Base-by-base conservation (phyloP, 1,140 invertebrate species). In the Helicoverpa armigera region DNA sequence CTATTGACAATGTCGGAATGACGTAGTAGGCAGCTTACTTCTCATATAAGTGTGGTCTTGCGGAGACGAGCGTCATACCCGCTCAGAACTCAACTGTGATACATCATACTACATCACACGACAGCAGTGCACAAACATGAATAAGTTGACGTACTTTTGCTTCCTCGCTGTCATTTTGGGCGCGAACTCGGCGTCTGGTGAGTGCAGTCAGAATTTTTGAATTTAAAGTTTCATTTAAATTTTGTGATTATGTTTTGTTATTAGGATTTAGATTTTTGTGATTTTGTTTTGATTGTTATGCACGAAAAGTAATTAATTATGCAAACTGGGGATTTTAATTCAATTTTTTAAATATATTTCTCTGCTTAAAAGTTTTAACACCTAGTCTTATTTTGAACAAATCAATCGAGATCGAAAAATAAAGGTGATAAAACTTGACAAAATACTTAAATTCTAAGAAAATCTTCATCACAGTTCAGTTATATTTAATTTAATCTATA, bases 81-180 rank as follows among this genome's bases (percentile, higher is more conserved):
- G 50, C 18, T 50, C 69, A 54, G 50, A 4, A 53, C 4, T 72
- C 3, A 12, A 69, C 50, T n/a, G 69, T 53, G 69, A 53, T 7
- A 43, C 14, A 14, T 18, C 23, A 23, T 23, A 23, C 23, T 23
- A 23, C 23, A 23, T 2, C 23, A 23, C 23, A n/a, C n/a, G 63
- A 50, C 13, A 13, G 11, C 3, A 43, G 16, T 53, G 69, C 9
- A 14, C 16, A 12, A 72, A 31, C 50, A 60, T 58, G 18, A 85
- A 70, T 43, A 85, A 85, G 65, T 67, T 87, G 50, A 65, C 82
- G 12, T 74, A 76, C 70, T 48, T 86, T 13, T 86, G 79, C 73
- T 84, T 88, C 50, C 23, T 88, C 3, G 78, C 85, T 16, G 79
- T 86, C 7, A 54, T 86, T 23, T 76, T 88, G 16, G 83, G 85